Evolutionary conservation across 2,797 vertebrate genomes (phyloP), one percentile per base, ranked within the genome.

Genomic region (Cephalopachus bancanus): DNA sequence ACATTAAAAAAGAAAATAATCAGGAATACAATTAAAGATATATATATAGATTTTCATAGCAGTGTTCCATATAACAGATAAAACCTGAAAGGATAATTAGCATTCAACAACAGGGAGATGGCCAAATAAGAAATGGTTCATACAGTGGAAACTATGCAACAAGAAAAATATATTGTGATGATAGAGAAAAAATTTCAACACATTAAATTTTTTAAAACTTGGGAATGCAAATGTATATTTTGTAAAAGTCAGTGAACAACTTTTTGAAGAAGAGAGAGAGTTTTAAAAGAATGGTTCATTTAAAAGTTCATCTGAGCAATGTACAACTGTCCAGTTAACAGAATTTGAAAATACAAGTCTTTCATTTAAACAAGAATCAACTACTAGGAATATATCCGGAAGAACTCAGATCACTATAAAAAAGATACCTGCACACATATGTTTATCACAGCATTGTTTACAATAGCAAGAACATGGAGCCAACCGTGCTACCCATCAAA

Each of bases 101-200:
- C 0, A 75, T 22, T 24, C 83, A 92, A 33, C 0, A 91, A 26
- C 22, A 94, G 59, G 11, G 4, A 94, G 80, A 79, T 49, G 24
- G 20, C 15, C 78, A 83, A 55, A 93, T 84, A 79, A 83, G 10
- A 3, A 89, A 64, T 90, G 49, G 30, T 60, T 69, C 59, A 72
- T n/a, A 78, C 37, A 92, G 8, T 11, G 71, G 57, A 94, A 94
- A 86, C 65, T 49, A 59, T 30, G 22, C 33, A 72, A 8, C 49
- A 62, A 33, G 53, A 84, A 96, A 97, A 84, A 72, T 72, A 57
- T 37, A 84, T 44, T 85, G 53, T 91, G 37, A 85, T 17, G 44
- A 44, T 7, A 78, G 12, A 91, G 33, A 44, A 89, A 93, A 83
- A 51, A 71, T 1, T 28, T 80, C 15, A 44, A 33, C 30, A 22